Evolutionary conservation across 2,113 vertebrate genomes (phyloP).

Genomic region (Eudyptes chrysolophus): DNA sequence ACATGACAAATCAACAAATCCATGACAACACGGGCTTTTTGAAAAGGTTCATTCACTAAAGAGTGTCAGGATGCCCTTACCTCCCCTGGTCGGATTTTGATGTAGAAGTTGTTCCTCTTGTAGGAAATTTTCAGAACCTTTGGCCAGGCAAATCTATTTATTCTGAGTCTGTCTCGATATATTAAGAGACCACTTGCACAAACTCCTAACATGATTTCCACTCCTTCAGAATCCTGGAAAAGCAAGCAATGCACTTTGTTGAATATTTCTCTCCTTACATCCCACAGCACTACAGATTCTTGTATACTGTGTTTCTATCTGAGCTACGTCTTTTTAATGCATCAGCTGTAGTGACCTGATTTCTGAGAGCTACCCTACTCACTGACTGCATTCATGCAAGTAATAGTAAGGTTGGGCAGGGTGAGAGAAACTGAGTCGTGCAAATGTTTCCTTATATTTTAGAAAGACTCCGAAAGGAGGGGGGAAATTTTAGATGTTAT

Average conservation of each 20-base stretch:
- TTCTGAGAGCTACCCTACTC: background rate
- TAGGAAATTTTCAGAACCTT: conserved; percentile 99
- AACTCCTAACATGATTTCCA: conserved; percentile 97
- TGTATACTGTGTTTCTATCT: background rate
- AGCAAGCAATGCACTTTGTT: background rate
- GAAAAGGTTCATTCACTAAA: background rate
- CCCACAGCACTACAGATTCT: background rate
- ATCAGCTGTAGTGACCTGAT: conserved; percentile 28
- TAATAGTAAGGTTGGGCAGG: conserved; percentile 3
- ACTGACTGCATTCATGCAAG: background rate
- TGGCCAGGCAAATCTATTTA: conserved; percentile 98
- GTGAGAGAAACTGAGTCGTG: background rate
- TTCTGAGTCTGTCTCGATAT: conserved; percentile 93
- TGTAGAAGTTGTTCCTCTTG: conserved; percentile 99
- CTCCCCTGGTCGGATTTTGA: conserved; percentile 97
- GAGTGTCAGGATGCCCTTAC: conserved; percentile 67
- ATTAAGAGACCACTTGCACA: conserved; percentile 95
- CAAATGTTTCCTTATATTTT: background rate
- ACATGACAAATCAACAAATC: background rate
- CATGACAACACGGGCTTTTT: background rate
- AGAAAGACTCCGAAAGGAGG: background rate
- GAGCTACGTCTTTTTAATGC: background rate
- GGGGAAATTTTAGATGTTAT: background rate
- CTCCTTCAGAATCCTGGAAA: conserved; percentile 93
- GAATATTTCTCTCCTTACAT: background rate